Evolutionary conservation across 2,888 invertebrate genomes (phyloP), one percentile per base, ranked within the genome.

Genomic region (Diarsia rubi): DNA sequence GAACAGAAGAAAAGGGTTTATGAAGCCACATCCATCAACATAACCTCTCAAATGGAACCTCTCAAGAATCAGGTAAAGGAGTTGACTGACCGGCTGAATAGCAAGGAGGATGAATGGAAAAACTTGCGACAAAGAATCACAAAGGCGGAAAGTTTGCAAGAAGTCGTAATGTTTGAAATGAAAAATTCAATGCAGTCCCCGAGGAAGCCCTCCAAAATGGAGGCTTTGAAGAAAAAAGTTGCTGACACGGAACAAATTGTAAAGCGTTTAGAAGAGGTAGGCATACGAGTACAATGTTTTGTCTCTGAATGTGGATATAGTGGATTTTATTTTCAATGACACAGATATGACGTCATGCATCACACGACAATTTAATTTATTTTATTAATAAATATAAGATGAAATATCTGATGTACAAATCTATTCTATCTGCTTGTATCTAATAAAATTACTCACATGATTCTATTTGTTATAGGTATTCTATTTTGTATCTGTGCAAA

Each of bases 1-100:
- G 98, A 98, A 85, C 97, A 97, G 87, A 97, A 97, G 93, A 98
- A 98, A 92, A 91, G 97, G 82, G 92, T 97, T 42, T 98, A 98
- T 90, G 98, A 98, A 91, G 97, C 97, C 6, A 97, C 97, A 71
- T 97, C 97, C 44, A 96, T 96, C 85, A 97, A 96, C 87, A 95
- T 97, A 83, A 95, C 95, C 21, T 96, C 96, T 2, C 96, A 97
- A 92, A 95, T 97, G 94, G 97, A 97, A 79, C 97, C 97, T 79
- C 88, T 97, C 31, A 97, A 97, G 86, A 95, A 95, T 74, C 94
- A 95, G 88, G 97, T 97, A 67, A 96, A 96, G 79, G 96, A 97
- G 86, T 90, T 97, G 82, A 96, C 96, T 78, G 96, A 97, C 78
- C 93, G 94, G 70, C 93, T 97, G 89, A 96, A 95, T 90, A 94